Evolutionary conservation across 2,888 invertebrate species (phyloP).

Genomic region (Oxytorus armatus): DNA sequence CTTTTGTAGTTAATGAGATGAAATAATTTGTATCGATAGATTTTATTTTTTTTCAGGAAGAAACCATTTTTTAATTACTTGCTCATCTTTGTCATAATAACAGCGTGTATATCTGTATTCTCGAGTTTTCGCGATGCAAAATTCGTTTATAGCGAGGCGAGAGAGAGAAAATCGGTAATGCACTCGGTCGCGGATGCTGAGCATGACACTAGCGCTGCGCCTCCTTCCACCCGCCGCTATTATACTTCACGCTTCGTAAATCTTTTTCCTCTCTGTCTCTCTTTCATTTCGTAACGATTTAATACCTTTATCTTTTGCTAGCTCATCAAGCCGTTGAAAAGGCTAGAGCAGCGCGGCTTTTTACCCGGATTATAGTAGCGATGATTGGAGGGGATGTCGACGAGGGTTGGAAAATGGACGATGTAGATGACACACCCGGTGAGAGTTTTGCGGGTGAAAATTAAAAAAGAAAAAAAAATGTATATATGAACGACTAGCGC

Average conservation of each 20-base stretch:
- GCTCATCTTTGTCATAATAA: too few relatives aligned
- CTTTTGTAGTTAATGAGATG: too few relatives aligned
- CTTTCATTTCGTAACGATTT: constrained; percentile 73
- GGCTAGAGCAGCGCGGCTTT: constrained; percentile 17
- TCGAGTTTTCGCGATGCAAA: constrained; percentile 69
- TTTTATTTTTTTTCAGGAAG: neutral
- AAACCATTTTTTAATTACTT: too few relatives aligned
- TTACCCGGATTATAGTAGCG: constrained; percentile 20
- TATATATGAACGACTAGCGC: too few relatives aligned
- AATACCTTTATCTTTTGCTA: constrained; percentile 71
- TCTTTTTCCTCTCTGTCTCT: constrained; percentile 36
- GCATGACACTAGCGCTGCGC: constrained; percentile 43
- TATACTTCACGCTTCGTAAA: constrained; percentile 70
- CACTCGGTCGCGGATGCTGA: constrained; percentile 56
- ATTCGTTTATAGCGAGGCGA: constrained; percentile 68
- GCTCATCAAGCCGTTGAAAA: constrained; percentile 50
- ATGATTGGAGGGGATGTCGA: constrained; percentile 27
- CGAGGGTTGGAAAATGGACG: constrained; percentile 38
- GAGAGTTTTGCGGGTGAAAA: constrained; percentile 31
- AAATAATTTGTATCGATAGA: neutral
- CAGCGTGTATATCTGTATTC: too few relatives aligned
- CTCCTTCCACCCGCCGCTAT: constrained; percentile 67
- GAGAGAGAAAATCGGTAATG: constrained; percentile 71
- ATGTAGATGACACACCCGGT: constrained; percentile 6
- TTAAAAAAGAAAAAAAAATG: constrained; percentile 41